A percentile compares a stretch with the other conserved stretches of the same genome.
Conservation (phyloP, 2,113 vertebrate genomes). For the Myotis davidii region DNA sequence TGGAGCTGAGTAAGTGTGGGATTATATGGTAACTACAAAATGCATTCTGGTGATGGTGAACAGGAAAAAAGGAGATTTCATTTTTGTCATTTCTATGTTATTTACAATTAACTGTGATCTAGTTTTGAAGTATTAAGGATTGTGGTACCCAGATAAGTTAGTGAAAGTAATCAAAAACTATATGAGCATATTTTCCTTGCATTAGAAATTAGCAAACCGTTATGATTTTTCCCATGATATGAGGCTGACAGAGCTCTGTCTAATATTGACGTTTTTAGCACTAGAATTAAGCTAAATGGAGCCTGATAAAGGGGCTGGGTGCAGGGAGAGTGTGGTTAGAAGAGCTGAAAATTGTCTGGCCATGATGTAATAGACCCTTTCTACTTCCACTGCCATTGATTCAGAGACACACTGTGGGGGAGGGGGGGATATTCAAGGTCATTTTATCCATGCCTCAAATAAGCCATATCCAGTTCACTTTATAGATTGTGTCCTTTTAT, state of each 20-base stretch:
- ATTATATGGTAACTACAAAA: neutral
- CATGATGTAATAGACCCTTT: neutral
- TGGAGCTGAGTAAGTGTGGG: slow-evolving; percentile 40
- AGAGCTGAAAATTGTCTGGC: neutral
- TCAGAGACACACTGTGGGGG: neutral
- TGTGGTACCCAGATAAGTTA: neutral
- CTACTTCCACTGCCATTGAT: neutral
- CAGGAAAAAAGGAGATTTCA: neutral
- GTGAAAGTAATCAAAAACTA: neutral
- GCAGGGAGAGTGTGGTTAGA: neutral
- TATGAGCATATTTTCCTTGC: neutral
- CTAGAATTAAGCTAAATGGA: slow-evolving; percentile 44
- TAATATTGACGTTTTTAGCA: slow-evolving; percentile 10
- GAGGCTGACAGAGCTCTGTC: neutral
- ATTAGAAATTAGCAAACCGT: neutral
- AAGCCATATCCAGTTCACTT: slow-evolving; percentile 10
- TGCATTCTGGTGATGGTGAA: neutral
- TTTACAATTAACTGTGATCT: slow-evolving; percentile 32
- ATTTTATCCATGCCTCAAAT: neutral
- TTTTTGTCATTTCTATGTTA: neutral
- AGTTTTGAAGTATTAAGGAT: neutral
- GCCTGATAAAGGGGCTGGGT: neutral
- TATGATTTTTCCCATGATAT: slow-evolving; percentile 21
- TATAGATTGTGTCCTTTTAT: neutral
- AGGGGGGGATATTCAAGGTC: neutral